A percentile compares a stretch with the other conserved stretches of the same genome.
Evolutionary conservation across 2,888 invertebrate species (phyloP).

Genomic region (Limnephilus auricula): DNA sequence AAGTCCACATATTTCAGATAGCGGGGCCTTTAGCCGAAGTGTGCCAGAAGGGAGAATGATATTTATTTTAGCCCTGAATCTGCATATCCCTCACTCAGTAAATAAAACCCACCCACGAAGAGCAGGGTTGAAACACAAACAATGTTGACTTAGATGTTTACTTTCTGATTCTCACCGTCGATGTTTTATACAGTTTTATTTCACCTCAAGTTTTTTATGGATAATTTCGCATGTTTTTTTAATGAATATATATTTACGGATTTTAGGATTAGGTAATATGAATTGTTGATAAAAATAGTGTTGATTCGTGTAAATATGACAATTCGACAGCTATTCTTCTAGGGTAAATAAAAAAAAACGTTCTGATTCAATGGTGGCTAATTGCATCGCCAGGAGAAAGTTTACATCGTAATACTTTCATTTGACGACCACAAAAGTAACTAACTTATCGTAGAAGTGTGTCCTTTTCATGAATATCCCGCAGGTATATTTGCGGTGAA

Average conservation of each 20-base stretch:
- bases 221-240: no score
- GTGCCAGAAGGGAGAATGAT: background rate
- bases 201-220: no score
- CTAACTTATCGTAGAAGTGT: no score
- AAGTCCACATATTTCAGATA: background rate
- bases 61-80: slow-evolving; percentile 28
- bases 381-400: background rate
- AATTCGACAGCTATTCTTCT: no score
- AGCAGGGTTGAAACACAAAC: background rate
- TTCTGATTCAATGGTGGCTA: no score
- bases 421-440: background rate
- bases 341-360: no score
- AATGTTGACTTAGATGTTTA: background rate
- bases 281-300: no score
- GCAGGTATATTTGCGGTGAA: no score
- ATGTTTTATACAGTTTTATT: background rate
- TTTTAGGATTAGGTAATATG: background rate
- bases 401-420: background rate
- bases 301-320: no score
- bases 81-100: background rate
- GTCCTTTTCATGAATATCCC: no score
- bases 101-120: background rate
- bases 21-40: background rate
- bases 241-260: no score
- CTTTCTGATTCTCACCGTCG: background rate